phyloP scores from a whole-genome alignment of 2,888 invertebrate genomes.

The Axea sp. region DNA sequence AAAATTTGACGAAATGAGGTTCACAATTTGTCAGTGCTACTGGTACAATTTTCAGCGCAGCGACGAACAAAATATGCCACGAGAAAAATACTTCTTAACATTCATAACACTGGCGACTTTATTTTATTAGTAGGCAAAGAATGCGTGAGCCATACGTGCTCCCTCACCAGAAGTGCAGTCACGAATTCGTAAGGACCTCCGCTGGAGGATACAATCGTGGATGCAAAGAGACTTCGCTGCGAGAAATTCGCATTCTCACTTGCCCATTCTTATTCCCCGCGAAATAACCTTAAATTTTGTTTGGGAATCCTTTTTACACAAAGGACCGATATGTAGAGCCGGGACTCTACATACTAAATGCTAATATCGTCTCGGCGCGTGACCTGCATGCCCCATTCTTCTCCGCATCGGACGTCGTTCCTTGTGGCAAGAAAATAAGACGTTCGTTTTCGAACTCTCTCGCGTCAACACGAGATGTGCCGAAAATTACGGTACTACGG shows the following conservation, averaged over 20 bases:
- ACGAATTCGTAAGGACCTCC: slow-evolving; percentile 59
- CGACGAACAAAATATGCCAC: no score
- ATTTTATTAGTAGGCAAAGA: slow-evolving; percentile 56
- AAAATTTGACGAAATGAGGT: no score
- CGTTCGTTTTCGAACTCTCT: slow-evolving; percentile 7
- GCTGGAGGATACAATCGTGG: slow-evolving; percentile 57
- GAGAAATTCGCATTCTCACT: slow-evolving; percentile 62
- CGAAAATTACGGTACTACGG: no score
- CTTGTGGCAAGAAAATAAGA: slow-evolving; percentile 9
- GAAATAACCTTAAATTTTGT: slow-evolving; percentile 79
- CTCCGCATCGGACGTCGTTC: slow-evolving; percentile 32
- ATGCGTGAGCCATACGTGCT: slow-evolving; percentile 50
- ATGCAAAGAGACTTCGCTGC: slow-evolving; percentile 59
- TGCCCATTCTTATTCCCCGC: slow-evolving; percentile 76
- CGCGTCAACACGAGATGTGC: no score
- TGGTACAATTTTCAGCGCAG: no score
- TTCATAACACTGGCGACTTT: slow-evolving; percentile 50
- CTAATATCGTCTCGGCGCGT: slow-evolving; percentile 78
- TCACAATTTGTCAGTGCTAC: no score
- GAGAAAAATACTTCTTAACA: slow-evolving; percentile 37
- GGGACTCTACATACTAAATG: slow-evolving; percentile 75
- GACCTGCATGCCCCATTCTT: slow-evolving; percentile 69
- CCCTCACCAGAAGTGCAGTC: slow-evolving; percentile 58
- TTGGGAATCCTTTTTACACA: slow-evolving; percentile 78
- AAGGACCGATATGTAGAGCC: slow-evolving; percentile 78